phyloP scores from a whole-genome alignment of 1,140 invertebrate species.

The Zaprionus capensis region DNA sequence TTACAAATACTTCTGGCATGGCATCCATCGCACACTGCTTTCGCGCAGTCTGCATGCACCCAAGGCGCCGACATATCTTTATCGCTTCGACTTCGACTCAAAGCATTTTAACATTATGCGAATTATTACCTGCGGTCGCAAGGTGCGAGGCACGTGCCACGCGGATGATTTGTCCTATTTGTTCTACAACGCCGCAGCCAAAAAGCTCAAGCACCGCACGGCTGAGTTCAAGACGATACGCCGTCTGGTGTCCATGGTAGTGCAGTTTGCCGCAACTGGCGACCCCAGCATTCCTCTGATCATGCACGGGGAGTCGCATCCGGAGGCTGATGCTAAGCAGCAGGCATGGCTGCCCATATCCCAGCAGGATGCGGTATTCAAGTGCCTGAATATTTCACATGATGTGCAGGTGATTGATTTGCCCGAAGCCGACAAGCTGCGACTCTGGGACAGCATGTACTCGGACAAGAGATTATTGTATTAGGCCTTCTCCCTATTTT shows the following conservation, averaged over 20 bases:
- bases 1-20: slow-evolving; percentile 84
- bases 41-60: slow-evolving; percentile 74
- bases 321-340: background rate
- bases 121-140: slow-evolving; percentile 83
- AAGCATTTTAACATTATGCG: slow-evolving; percentile 79
- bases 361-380: slow-evolving; percentile 64
- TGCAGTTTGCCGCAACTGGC: slow-evolving; percentile 84
- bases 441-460: slow-evolving; percentile 84
- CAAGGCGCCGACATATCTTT: slow-evolving; percentile 84
- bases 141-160: slow-evolving; percentile 85
- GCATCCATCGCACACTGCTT: slow-evolving; percentile 82
- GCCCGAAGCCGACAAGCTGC: slow-evolving; percentile 84
- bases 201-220: slow-evolving; percentile 79
- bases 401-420: slow-evolving; percentile 83
- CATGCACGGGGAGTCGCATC: slow-evolving; percentile 46
- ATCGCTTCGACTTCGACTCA: slow-evolving; percentile 84
- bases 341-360: slow-evolving; percentile 67
- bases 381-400: slow-evolving; percentile 85
- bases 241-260: slow-evolving; percentile 82
- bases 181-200: slow-evolving; percentile 85
- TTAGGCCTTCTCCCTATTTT: slow-evolving; percentile 19
- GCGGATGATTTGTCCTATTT: slow-evolving; percentile 88
- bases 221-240: slow-evolving; percentile 83
- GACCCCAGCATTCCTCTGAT: slow-evolving; percentile 68
- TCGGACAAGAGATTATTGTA: slow-evolving; percentile 58